Conservation (phyloP, 2,113 vertebrate genomes). For the Gavia stellata region DNA sequence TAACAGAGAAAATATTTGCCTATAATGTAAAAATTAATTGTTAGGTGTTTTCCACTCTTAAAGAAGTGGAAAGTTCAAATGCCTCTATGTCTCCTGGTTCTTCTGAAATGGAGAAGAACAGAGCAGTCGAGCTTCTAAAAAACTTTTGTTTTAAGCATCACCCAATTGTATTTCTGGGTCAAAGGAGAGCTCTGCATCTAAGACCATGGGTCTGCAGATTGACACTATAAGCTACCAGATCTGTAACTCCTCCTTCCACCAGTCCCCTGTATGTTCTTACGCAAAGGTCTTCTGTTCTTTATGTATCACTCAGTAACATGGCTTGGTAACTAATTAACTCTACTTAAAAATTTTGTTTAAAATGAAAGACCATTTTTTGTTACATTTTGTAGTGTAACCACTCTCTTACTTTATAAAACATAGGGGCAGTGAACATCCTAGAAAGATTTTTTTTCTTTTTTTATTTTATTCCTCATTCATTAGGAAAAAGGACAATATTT, state of each 20-base stretch:
- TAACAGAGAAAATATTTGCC: background rate
- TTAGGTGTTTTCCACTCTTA: background rate
- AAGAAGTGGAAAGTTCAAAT: background rate
- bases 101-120: background rate
- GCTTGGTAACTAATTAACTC: background rate
- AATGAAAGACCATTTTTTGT: background rate
- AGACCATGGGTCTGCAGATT: background rate
- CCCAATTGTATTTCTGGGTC: background rate
- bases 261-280: fast-evolving
- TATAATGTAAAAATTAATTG: background rate
- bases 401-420: background rate
- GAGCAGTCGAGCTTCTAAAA: background rate
- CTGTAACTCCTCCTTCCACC: background rate
- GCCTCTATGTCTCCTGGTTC: background rate
- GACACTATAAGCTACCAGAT: background rate
- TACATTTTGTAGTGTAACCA: background rate
- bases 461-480: background rate
- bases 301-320: background rate
- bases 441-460: background rate
- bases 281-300: background rate
- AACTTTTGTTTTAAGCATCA: background rate
- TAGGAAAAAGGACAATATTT: background rate
- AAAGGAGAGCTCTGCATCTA: background rate
- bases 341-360: background rate
- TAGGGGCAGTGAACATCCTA: background rate